Evolutionary conservation across 2,113 vertebrate species (phyloP).

Genomic region (Sylvietta virens): DNA sequence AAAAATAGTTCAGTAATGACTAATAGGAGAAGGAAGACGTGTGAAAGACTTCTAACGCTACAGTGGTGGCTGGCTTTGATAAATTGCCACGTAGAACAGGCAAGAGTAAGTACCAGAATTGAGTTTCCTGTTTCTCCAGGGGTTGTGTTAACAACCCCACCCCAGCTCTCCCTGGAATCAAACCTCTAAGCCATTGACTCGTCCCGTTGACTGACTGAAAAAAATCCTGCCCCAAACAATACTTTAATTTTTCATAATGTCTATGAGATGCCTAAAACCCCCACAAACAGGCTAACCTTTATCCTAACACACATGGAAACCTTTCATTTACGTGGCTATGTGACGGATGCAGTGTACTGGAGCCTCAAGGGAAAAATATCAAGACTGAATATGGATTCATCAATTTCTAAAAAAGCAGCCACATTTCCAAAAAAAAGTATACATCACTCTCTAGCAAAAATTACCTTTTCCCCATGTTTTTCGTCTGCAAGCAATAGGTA

Average conservation of each 20-base stretch:
- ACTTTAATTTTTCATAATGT: conserved; percentile 54
- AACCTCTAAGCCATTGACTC: conserved; percentile 31
- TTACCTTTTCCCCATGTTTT: neutral
- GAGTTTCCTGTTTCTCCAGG: neutral
- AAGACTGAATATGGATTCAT: conserved; percentile 46
- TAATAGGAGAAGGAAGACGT: neutral
- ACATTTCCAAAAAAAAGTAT: neutral
- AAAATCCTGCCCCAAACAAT: conserved; percentile 16
- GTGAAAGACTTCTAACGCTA: neutral
- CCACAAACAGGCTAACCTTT: neutral
- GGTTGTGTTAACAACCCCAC: neutral
- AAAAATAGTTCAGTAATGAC: neutral
- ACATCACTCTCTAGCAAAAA: conserved; percentile 1
- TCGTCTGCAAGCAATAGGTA: neutral
- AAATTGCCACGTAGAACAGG: neutral
- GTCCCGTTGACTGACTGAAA: neutral
- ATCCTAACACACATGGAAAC: conserved; percentile 8
- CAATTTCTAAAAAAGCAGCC: conserved; percentile 37
- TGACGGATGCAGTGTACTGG: conserved; percentile 1
- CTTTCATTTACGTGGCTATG: neutral
- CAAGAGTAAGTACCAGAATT: conserved; percentile 10
- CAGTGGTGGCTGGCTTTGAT: neutral
- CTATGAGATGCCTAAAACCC: neutral
- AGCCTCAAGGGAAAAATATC: conserved; percentile 10
- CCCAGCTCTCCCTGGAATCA: neutral